Evolutionary conservation across 2,888 invertebrate genomes (phyloP), one percentile per base, ranked within the genome.

Genomic region (Dynastes maya): DNA sequence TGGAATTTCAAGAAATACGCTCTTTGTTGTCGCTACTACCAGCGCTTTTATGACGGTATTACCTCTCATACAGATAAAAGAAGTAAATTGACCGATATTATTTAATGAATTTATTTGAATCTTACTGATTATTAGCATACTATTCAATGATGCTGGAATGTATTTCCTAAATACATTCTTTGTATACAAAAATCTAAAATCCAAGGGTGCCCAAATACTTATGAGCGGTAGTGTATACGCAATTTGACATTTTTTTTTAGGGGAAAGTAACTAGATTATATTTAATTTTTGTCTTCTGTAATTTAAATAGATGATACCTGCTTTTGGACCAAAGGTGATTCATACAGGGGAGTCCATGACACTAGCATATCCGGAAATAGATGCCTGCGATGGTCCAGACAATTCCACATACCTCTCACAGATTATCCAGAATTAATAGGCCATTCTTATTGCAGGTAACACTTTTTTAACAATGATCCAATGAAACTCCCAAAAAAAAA

Each of bases 331-430:
- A 93, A 93, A 84, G 98, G 98, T 2, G 92, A 91, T 81, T 91
- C 93, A 3, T 99, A 98, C 88, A 91, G 96, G 58, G 99, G 99
- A 0, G 93, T 93, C 70, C 91, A 94, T 2, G 94, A 94, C 82
- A 91, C 91, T 0, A 95, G 96, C 8, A 90, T 90, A 40, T 93
- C 93, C 75, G 96, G 94, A 0, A 91, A 92, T 82, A 90, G 91
- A 0, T 98, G 98, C 86, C 89, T 95, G 78, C 93, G 94, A 82
- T 98, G 98, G 98, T 94, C 94, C 6, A 94, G 95, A 87, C 93
- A 96, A 83, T 92, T 95, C 85, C 93, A 93, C 84, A 90, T 94
- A 2, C 93, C 92, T 84, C 92, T 95, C 8, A 93, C 95, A 0
- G 94, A 96, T 81, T 94, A 94, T 88, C 95, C 96, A 0, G 97